phyloP scores from a whole-genome alignment of 2,113 vertebrate species.

The Axis porcinus region DNA sequence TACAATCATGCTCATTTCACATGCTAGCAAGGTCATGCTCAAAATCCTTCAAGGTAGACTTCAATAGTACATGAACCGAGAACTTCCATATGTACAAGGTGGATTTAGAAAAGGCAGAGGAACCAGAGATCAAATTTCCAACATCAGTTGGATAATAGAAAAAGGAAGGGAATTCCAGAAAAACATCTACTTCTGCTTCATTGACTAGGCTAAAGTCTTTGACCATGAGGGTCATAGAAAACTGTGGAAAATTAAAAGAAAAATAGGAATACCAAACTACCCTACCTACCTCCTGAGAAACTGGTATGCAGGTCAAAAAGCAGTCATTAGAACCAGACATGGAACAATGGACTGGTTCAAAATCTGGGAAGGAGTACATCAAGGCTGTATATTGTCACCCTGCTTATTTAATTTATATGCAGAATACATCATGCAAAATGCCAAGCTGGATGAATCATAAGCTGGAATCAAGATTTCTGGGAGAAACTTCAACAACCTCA shows the following conservation, averaged over 20 bases:
- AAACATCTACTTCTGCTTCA: background rate
- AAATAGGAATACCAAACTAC: background rate
- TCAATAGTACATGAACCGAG: background rate
- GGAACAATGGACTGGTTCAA: background rate
- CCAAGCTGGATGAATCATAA: background rate
- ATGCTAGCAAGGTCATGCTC: background rate
- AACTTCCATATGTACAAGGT: background rate
- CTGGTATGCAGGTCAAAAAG: background rate
- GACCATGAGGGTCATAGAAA: background rate
- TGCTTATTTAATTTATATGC: background rate
- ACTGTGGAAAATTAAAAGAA: background rate
- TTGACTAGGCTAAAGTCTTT: background rate
- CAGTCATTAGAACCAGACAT: background rate
- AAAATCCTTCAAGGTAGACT: background rate
- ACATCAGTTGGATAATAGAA: background rate
- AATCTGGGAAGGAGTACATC: background rate
- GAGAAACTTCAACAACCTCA: background rate
- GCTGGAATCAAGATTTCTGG: background rate
- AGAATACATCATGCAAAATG: background rate
- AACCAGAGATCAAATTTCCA: background rate
- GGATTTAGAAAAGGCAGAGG: background rate
- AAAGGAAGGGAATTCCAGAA: background rate
- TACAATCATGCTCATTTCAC: background rate
- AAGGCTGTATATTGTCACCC: background rate
- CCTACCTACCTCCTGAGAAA: background rate